Evolutionary conservation across 2,797 vertebrate species (phyloP), one percentile per base, ranked within the genome.

Genomic region (Percopsis omiscomaycus): DNA sequence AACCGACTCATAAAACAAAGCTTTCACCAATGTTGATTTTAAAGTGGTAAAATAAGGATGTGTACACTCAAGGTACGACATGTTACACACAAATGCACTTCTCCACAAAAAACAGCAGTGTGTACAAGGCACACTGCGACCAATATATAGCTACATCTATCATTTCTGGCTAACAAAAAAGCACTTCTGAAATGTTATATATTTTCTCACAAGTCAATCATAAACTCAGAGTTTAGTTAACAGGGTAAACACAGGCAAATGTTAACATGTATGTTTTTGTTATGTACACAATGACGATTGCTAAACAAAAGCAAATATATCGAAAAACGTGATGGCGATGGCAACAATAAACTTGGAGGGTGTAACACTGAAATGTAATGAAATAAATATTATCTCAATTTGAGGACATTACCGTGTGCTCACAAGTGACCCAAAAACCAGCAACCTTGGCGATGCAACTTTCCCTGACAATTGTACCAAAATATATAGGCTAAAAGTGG

Each of bases 61-160:
- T 3, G 46, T 66, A 67, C 74, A 79, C 45, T 1, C 30, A 82
- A 66, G 52, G 57, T 14, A 77, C 55, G 55, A 49, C 66, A 81
- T 63, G 64, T 81, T 61, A 73, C 77, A 79, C 71, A 81, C 76
- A 77, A 69, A 77, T 65, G 14, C 77, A 67, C 61, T 79, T 83
- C 69, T 77, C 65, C 72, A 80, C 75, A 78, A 75, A 82, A 42
- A 67, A 74, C 78, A 84, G 65, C 49, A 60, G 84, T 79, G 86
- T 78, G 83, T 69, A 71, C 74, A 77, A 82, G 84, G 73, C 86
- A 84, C 80, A 83, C 86, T 79, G 77, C 59, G 52, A 64, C 68
- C 64, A 66, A 62, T 58, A 64, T 42, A 42, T 66, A 71, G 48
- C 55, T 69, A 63, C 45, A 69, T 68, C 32, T 61, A 58, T 74